A percentile compares a stretch with the other conserved stretches of the same genome.
These are phyloP conservation scores for Acrocephalus kingi DNA, from an alignment of 2,113 vertebrate genomes.

Conservation along the genomic window DNA sequence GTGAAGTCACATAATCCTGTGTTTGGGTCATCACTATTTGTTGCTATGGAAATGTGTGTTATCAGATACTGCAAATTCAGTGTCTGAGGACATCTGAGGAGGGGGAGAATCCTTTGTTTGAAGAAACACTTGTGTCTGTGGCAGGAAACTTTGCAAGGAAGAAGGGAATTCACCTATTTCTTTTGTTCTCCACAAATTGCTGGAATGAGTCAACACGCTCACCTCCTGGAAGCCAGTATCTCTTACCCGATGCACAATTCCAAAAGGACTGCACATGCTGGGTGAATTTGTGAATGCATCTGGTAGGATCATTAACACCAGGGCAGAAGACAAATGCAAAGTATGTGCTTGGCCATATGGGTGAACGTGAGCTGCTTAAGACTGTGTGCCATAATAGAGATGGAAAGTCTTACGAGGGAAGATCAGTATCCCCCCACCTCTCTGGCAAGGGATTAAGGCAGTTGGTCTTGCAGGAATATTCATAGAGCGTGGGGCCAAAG, in stretches of 20 bases:
- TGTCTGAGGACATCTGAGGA: conserved; percentile 40
- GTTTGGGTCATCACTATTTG: conserved; percentile 63
- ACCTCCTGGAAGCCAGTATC: not conserved
- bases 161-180: not conserved
- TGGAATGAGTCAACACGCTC: not conserved
- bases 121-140: not conserved
- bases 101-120: conserved; percentile 23
- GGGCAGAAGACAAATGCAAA: conserved; percentile 67
- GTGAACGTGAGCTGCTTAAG: conserved; percentile 64
- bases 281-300: conserved; percentile 57
- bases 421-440: conserved; percentile 45
- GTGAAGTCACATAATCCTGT: conserved; percentile 67
- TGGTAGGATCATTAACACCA: conserved; percentile 64
- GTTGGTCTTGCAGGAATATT: conserved; percentile 53
- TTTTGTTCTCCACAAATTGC: not conserved
- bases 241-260: not conserved
- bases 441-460: conserved; percentile 64
- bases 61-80: conserved; percentile 56
- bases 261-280: conserved; percentile 3
- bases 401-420: conserved; percentile 64
- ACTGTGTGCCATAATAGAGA: conserved; percentile 46
- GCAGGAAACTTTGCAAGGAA: not conserved
- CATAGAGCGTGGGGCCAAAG: conserved; percentile 20
- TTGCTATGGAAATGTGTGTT: conserved; percentile 65
- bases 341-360: conserved; percentile 62